Base-by-base conservation (phyloP, 2,797 vertebrate species). In the Melanotaenia maccullochi region DNA sequence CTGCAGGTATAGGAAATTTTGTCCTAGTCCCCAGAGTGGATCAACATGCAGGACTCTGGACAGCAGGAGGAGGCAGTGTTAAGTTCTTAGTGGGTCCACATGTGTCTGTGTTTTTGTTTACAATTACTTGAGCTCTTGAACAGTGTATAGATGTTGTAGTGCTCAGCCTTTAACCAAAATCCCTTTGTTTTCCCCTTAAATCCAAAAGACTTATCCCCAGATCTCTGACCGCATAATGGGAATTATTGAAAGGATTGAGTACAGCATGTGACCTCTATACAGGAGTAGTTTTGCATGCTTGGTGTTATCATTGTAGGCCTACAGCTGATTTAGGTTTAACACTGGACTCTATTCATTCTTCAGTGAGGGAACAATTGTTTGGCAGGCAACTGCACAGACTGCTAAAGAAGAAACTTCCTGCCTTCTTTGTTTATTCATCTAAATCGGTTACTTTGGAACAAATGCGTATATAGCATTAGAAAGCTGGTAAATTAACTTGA, bases 241-340 rank as follows among this genome's bases (percentile, higher is more conserved):
- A 89, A 87, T 90, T 92, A 92, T 67, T 89, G 82, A 82, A 81
- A 75, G 90, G 90, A 91, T 91, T 92, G 90, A 91, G 90, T 68
- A 13, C 88, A 88, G 74, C 90, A 88, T 90, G 90, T 92, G 90
- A 93, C 89, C 89, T 80, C 79, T 69, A 86, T 87, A 75, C 81
- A 72, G 78, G 73, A 51, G 69, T 20, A 24, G 68, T 35, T 63
- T 22, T 63, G 42, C 66, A 33, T 40, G 61, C 71, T 65, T 52
- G 2, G 25, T 68, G 64, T 71, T 40, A 40, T 59, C 0, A 5
- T 36, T 63, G 47, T 5, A 20, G 59, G 54, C 28, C 9, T 32
- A 32, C 76, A 79, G 59, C 68, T 49, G 40, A 59, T 42, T 42
- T 30, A 74, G 40, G 25, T 54, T 64, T 68, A 63, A 35, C 64